Base-by-base conservation (phyloP, 1,140 invertebrate genomes). In the Drosophila burlai region DNA sequence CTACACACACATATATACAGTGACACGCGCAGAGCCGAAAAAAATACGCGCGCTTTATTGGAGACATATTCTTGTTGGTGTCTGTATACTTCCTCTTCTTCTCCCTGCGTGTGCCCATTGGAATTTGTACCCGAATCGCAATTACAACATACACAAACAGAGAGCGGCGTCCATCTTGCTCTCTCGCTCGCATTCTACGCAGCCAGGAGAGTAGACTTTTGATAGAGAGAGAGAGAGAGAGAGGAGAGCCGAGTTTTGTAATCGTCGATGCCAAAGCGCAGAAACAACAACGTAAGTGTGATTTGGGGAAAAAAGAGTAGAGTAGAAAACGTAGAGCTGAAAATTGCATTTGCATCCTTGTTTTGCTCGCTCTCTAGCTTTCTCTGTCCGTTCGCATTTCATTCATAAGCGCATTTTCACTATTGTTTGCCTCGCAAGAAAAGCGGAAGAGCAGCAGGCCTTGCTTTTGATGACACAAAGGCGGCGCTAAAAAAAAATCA, bases 71-170 rank as follows among this genome's bases (percentile, higher is more conserved):
- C 36, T 57, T 57, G 36, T 40, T 21, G 36, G 21, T 69, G 73
- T 64, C 47, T 64, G 34, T 69, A 45, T 59, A 34, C 71, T 62
- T 76, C 65, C 68, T 77, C 67, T 67, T 78, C 82, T 77, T 85
- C 77, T 76, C 43, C 54, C 71, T 86, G 80, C 76, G 83, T 78
- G 80, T 78, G 80, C 84, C 81, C 85, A 85, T 91, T 90, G 85
- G 85, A 90, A 90, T 90, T 90, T 90, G 85, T 90, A 90, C 76
- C 74, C 78, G 72, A 90, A 85, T 85, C 81, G 86, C 82, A 90
- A 90, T 91, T 91, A 90, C 85, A 90, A 82, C 86, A 91, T 80
- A 91, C 71, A 89, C 81, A 90, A 81, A 80, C 66, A 89, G 62
- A 86, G 76, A 75, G 59, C 67, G 47, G 29, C 29, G 29, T 62